Evolutionary conservation across 1,140 invertebrate species (phyloP).

Genomic region (Dendrolimus kikuchii): DNA sequence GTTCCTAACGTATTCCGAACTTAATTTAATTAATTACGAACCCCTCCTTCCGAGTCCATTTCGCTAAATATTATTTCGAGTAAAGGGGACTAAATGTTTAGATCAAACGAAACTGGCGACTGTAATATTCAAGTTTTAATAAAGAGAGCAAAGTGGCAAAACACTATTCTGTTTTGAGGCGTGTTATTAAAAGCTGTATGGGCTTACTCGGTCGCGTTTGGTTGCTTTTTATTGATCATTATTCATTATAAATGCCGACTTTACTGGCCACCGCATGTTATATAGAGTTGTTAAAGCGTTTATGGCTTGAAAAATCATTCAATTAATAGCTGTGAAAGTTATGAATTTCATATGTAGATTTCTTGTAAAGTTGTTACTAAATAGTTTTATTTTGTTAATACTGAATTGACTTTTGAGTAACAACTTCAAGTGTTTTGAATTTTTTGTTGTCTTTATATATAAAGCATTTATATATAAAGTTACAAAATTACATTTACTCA

Average conservation of each 20-base stretch:
- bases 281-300: slow-evolving; percentile 54
- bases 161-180: slow-evolving; percentile 18
- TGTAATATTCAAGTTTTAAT: slow-evolving; percentile 35
- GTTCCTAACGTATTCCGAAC: slow-evolving; percentile 62
- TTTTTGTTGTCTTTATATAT: too few species aligned
- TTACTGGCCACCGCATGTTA: slow-evolving; percentile 38
- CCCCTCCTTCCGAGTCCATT: slow-evolving; percentile 49
- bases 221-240: slow-evolving; percentile 55
- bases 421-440: too few species aligned
- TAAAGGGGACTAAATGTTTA: slow-evolving; percentile 29
- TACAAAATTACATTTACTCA: too few species aligned
- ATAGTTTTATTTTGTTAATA: too few species aligned
- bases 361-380: too few species aligned
- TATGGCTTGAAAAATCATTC: slow-evolving; percentile 24
- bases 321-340: not conserved
- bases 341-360: too few species aligned
- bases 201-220: slow-evolving; percentile 35
- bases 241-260: slow-evolving; percentile 53
- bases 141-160: slow-evolving; percentile 39
- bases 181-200: slow-evolving; percentile 27
- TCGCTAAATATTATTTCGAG: slow-evolving; percentile 63
- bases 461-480: too few species aligned
- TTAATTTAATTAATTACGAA: slow-evolving; percentile 68
- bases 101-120: slow-evolving; percentile 29
- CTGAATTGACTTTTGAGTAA: too few species aligned